Conservation (phyloP, 1,140 invertebrate genomes). For the Pogonus chalceus region DNA sequence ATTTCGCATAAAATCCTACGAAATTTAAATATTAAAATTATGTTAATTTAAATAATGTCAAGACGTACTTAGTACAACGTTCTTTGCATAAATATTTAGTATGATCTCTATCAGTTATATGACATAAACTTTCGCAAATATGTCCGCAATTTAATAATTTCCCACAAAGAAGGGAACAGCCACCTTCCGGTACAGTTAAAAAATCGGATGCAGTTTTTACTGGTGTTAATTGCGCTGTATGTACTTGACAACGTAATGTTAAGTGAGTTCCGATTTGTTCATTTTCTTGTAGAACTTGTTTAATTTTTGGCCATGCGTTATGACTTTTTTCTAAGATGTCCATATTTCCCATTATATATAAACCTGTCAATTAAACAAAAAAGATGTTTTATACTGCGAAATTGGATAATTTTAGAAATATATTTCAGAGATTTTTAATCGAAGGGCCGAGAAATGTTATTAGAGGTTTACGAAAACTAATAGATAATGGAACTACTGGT, state of each 20-base stretch:
- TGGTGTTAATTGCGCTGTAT: slow-evolving; percentile 30
- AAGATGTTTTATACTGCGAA: too few species aligned
- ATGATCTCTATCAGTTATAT: slow-evolving; percentile 40
- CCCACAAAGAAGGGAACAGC: slow-evolving; percentile 37
- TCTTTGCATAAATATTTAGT: slow-evolving; percentile 32
- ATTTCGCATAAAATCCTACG: slow-evolving; percentile 36
- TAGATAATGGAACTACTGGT: too few species aligned
- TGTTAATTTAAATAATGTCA: slow-evolving; percentile 21
- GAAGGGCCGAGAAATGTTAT: too few species aligned
- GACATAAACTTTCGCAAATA: slow-evolving; percentile 42
- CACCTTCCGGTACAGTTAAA: slow-evolving; percentile 39
- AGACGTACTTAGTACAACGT: slow-evolving; percentile 30
- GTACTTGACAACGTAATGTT: slow-evolving; percentile 40
- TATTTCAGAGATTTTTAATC: too few species aligned
- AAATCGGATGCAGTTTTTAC: slow-evolving; percentile 33
- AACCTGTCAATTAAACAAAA: slow-evolving; percentile 27
- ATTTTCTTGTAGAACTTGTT: slow-evolving; percentile 34
- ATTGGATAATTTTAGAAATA: too few species aligned
- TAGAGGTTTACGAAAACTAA: too few species aligned
- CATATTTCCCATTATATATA: slow-evolving; percentile 58
- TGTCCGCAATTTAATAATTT: slow-evolving; percentile 41
- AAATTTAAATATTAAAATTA: slow-evolving; percentile 19
- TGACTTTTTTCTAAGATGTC: slow-evolving; percentile 40
- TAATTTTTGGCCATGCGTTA: slow-evolving; percentile 44
- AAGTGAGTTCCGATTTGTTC: slow-evolving; percentile 36